Percentiles rank a stretch among this genome's conserved stretches.
These are phyloP conservation scores for Gallinago paraguaiae DNA, from an alignment of 2,113 vertebrate species.

Conservation along the genomic window DNA sequence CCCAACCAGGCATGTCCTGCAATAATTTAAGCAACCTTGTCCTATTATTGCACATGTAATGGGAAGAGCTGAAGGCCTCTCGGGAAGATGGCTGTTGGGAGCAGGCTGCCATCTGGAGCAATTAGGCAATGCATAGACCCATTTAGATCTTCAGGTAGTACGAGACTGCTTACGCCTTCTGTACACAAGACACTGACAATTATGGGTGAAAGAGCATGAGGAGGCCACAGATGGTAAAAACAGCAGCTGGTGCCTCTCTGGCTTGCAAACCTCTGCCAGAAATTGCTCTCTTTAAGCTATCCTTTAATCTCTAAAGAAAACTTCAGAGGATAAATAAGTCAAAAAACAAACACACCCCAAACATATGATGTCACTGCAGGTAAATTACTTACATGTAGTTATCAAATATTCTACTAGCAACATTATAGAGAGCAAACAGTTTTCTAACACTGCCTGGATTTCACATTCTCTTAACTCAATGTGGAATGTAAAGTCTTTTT, in stretches of 20 bases:
- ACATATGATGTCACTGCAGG: neutral
- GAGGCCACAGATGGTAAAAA: neutral
- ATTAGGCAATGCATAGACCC: neutral
- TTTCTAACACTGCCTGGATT: neutral
- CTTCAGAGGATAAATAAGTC: neutral
- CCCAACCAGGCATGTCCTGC: neutral
- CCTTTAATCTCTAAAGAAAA: slow-evolving; percentile 24
- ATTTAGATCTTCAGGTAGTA: neutral
- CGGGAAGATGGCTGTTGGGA: neutral
- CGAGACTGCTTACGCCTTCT: neutral
- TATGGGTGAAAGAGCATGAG: neutral
- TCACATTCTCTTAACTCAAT: neutral
- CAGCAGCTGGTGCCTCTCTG: slow-evolving; percentile 20
- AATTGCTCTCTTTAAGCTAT: neutral
- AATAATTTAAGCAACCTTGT: neutral
- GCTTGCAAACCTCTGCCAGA: neutral
- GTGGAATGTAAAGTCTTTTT: neutral
- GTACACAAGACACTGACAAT: neutral
- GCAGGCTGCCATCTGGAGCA: neutral
- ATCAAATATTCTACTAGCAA: neutral
- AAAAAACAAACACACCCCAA: slow-evolving; percentile 5
- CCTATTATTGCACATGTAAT: rapidly evolving
- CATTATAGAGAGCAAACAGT: neutral
- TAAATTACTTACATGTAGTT: neutral
- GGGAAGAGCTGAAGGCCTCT: neutral